These are phyloP conservation scores for Neofelis nebulosa DNA, from an alignment of 2,113 vertebrate genomes.

Conservation along the genomic window DNA sequence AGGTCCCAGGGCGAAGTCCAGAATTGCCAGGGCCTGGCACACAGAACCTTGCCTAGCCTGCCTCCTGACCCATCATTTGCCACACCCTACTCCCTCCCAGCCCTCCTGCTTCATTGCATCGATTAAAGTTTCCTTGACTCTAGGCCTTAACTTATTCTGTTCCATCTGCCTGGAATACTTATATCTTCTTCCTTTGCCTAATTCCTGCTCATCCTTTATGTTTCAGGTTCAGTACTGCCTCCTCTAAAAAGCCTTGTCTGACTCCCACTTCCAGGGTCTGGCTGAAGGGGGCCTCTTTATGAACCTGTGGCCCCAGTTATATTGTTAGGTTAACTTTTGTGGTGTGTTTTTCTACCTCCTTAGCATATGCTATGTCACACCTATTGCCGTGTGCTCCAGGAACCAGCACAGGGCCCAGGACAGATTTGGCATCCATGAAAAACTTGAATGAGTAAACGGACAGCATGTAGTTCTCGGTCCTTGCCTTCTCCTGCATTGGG, in stretches of 20 bases:
- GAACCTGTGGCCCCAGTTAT: not conserved
- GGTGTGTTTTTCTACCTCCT: not conserved
- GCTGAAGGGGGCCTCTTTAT: not conserved
- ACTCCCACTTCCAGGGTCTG: not conserved
- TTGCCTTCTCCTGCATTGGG: rapidly evolving
- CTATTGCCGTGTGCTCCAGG: not conserved
- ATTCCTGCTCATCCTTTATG: not conserved
- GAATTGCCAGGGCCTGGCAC: not conserved
- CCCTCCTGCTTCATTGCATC: not conserved
- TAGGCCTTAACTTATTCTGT: not conserved
- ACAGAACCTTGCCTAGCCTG: rapidly evolving
- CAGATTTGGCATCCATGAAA: not conserved
- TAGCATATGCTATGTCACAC: not conserved
- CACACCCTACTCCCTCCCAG: rapidly evolving
- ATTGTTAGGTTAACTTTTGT: too few species aligned
- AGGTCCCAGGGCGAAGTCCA: not conserved
- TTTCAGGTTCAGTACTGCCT: not conserved
- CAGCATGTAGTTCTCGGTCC: not conserved
- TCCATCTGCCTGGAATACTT: not conserved
- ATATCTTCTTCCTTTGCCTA: not conserved
- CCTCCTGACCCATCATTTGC: not conserved
- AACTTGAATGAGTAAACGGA: not conserved
- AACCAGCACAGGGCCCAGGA: not conserved
- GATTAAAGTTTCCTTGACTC: not conserved
- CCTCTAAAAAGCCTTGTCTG: not conserved